phyloP scores from a whole-genome alignment of 2,113 vertebrate genomes.

The Cebus imitator region DNA sequence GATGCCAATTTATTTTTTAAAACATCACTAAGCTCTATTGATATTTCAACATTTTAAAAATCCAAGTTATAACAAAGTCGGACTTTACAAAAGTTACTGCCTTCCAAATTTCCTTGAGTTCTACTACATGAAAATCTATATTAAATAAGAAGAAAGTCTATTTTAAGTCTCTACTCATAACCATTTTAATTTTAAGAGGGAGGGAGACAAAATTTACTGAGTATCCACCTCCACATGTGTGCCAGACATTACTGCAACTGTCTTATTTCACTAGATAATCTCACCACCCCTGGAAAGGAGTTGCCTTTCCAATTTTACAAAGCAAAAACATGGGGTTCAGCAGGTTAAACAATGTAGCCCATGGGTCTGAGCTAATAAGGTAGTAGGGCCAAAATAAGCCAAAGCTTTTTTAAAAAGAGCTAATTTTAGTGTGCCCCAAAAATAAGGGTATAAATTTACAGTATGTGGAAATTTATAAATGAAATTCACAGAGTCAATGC shows the following conservation, averaged over 20 bases:
- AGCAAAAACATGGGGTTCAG: background rate
- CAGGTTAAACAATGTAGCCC: background rate
- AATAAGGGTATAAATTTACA: background rate
- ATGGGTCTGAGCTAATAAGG: background rate
- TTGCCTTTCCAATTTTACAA: background rate
- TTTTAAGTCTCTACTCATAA: background rate
- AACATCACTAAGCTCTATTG: background rate
- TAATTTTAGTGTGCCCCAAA: background rate
- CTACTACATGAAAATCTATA: background rate
- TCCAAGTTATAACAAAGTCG: background rate
- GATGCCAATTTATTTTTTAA: background rate
- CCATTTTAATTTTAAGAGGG: background rate
- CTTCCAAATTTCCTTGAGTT: constrained; percentile 27
- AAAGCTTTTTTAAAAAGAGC: background rate
- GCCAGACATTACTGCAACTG: background rate
- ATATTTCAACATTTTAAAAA: background rate
- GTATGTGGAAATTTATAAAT: background rate
- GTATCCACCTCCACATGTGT: background rate
- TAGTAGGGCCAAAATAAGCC: background rate
- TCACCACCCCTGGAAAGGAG: background rate
- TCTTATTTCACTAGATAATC: background rate
- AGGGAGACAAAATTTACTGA: constrained; percentile 1
- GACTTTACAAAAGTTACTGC: background rate
- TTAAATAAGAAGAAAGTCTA: background rate
- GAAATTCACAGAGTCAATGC: background rate